Evolutionary conservation across 2,888 invertebrate species (phyloP).

Genomic region (Eurytoma californica): DNA sequence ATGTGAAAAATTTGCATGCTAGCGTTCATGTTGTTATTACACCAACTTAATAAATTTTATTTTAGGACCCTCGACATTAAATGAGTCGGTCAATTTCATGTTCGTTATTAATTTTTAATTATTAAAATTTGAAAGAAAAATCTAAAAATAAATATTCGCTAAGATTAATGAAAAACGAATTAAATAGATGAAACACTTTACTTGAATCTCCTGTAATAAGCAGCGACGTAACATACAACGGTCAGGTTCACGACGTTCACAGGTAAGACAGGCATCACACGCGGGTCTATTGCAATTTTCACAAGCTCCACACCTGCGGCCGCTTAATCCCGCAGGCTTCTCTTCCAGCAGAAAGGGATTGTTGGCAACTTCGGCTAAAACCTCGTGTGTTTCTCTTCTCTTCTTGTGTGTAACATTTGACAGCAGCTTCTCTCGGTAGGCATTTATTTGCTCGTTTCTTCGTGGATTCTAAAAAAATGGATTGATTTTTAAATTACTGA

Average conservation of each 20-base stretch:
- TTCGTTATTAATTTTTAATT: too few relatives aligned
- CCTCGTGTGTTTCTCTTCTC: neutral
- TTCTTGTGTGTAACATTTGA: neutral
- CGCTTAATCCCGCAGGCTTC: neutral
- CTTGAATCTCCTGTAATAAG: constrained; percentile 31
- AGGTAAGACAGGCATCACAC: constrained; percentile 81
- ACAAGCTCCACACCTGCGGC: constrained; percentile 83
- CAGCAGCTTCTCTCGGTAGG: neutral
- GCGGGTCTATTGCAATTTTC: constrained; percentile 86
- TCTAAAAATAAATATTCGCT: too few relatives aligned
- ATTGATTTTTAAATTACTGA: too few relatives aligned
- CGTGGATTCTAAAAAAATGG: neutral
- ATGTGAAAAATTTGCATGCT: too few relatives aligned
- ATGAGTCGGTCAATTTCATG: too few relatives aligned
- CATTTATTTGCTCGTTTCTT: neutral
- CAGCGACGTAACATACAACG: constrained; percentile 19
- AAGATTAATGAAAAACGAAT: neutral
- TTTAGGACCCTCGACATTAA: too few relatives aligned
- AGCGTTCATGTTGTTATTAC: too few relatives aligned
- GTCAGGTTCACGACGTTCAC: neutral
- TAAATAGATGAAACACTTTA: neutral
- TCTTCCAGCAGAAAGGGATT: too few relatives aligned
- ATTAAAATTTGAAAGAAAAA: too few relatives aligned
- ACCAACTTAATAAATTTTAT: too few relatives aligned
- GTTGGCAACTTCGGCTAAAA: too few relatives aligned